A percentile compares a stretch with the other conserved stretches of the same genome.
Evolutionary conservation across 2,797 vertebrate genomes (phyloP).

Genomic region (Remorina albescens): DNA sequence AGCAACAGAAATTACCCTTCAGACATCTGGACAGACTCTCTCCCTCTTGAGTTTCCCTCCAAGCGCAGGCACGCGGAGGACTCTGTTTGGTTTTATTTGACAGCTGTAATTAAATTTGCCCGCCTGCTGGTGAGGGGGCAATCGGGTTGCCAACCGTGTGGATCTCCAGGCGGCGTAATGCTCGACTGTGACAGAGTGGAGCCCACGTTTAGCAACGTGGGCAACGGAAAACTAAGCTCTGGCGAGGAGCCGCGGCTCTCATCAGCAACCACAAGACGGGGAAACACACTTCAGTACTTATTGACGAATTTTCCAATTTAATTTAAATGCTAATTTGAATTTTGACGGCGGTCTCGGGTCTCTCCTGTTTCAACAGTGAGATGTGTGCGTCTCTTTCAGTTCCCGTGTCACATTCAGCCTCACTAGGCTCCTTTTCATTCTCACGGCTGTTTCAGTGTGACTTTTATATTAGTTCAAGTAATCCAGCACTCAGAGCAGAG

Average conservation of each 20-base stretch:
- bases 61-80: conserved; percentile 7
- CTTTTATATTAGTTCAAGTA: conserved; percentile 7
- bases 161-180: conserved; percentile 18
- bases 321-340: conserved; percentile 71
- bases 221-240: not conserved
- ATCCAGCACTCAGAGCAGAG: conserved; percentile 4
- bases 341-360: conserved; percentile 50
- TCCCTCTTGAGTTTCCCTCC: conserved; percentile 17
- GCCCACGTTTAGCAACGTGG: not conserved
- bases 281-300: conserved; percentile 27
- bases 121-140: conserved; percentile 17
- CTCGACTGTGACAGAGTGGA: conserved; percentile 17
- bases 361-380: conserved; percentile 25
- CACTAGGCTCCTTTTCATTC: conserved; percentile 3
- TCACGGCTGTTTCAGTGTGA: not conserved
- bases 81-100: conserved; percentile 50
- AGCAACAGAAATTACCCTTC: conserved; percentile 28
- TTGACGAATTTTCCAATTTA: conserved; percentile 55
- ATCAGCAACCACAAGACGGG: conserved; percentile 1
- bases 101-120: conserved; percentile 44
- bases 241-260: not conserved
- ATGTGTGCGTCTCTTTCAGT: conserved; percentile 34
- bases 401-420: conserved; percentile 5
- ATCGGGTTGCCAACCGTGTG: conserved; percentile 21
- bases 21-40: conserved; percentile 36